Base-by-base conservation (phyloP, 2,797 vertebrate genomes). In the Todus mexicanus region DNA sequence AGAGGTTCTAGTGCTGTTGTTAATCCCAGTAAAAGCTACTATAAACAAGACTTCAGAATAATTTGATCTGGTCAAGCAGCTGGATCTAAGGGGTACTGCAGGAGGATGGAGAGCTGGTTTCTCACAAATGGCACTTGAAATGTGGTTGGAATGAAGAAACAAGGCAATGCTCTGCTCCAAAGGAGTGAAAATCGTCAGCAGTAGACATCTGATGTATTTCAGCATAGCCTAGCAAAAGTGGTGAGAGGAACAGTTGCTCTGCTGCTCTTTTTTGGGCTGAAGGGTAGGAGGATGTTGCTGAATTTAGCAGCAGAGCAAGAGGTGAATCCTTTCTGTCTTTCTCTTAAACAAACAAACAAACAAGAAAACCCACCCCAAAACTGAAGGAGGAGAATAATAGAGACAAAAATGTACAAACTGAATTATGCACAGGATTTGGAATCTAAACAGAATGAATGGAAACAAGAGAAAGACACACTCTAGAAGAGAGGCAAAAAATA, bases 161-260 rank as follows among this genome's bases (percentile, higher is more conserved):
- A 72, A 65, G 73, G 33, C 17, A 7, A 48, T 48, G 53, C 31
- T 70, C 27, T 86, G 27, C 61, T 91, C 53, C 10, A 4, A 56
- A 45, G 79, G 40, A 60, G 53, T 48, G 65, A 53, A 74, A 59
- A 51, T 71, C 40, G 68, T 79, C 74, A 74, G 51, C 74, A n/a
- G 59, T 29, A 73, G 64, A 20, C 25, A 73, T 89, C 33, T 63
- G 77, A 85, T 66, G 27, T 73, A 48, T 89, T 91, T 72, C 68
- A 87, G 51, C 35, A 37, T 43, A 59, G 70, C 60, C 73, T 87
- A 59, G 56, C 75, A 66, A 81, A 89, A 89, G 40, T 27, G 70
- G 48, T 54, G 71, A 84, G 45, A 38, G 42, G 59, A 90, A 54
- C 64, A 89, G 75, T 87, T 95, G 78, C 40, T 93, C 89, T 92